Evolutionary conservation across 2,797 vertebrate genomes (phyloP).

Genomic region (Anguilla obscura): DNA sequence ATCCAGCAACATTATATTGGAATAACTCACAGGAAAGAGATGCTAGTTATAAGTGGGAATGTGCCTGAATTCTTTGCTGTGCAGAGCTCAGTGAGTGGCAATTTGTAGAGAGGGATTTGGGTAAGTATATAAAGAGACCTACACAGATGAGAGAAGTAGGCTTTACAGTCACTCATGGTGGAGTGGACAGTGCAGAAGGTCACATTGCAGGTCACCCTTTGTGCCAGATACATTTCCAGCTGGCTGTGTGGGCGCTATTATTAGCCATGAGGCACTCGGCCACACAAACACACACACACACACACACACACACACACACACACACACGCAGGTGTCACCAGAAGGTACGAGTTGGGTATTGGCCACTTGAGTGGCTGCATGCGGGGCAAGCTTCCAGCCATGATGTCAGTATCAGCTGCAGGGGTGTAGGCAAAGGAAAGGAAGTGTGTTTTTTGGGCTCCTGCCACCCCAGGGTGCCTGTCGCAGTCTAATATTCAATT

Average conservation of each 20-base stretch:
- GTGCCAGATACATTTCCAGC: not conserved
- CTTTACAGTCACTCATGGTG: not conserved
- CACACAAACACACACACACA: not conserved
- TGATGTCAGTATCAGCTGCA: not conserved
- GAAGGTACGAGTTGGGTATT: not conserved
- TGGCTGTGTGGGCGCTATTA: not conserved
- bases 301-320: not conserved
- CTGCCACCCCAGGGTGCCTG: not conserved
- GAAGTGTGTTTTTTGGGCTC: not conserved
- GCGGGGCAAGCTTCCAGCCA: not conserved
- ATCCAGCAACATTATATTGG: not conserved
- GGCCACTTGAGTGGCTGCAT: not conserved
- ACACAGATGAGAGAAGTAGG: not conserved
- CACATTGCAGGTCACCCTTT: not conserved
- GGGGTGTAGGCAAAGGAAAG: not conserved
- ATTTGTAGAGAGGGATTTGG: not conserved
- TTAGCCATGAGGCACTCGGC: not conserved
- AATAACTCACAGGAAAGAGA: not conserved
- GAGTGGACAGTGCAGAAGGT: not conserved
- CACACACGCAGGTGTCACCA: not conserved
- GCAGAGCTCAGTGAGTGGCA: not conserved
- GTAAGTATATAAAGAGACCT: not conserved
- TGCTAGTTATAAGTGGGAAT: not conserved
- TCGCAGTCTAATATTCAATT: constrained; percentile 5
- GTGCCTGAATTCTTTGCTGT: not conserved